Conservation (phyloP, 2,797 vertebrate species). For the Chromobotia macracanthus region DNA sequence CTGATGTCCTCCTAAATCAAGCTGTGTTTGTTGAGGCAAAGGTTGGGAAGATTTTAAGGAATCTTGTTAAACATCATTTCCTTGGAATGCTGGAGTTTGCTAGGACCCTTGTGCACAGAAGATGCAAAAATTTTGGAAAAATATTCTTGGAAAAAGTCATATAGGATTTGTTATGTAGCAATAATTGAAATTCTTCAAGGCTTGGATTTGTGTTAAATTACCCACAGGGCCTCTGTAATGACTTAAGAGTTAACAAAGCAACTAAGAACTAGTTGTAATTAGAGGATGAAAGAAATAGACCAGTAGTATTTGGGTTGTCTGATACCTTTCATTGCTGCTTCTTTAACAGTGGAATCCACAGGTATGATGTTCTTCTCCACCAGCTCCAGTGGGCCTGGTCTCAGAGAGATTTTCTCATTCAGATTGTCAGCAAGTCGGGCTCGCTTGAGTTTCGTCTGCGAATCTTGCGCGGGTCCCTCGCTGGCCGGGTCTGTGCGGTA, state of each 20-base stretch:
- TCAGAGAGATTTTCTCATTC: conserved; percentile 89
- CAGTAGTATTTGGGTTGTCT: background rate
- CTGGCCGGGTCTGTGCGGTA: conserved; percentile 78
- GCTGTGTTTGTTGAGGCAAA: conserved; percentile 49
- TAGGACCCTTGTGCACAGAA: conserved; percentile 2
- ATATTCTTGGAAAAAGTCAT: background rate
- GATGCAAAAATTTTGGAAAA: conserved; percentile 5
- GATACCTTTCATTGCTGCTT: conserved; percentile 86
- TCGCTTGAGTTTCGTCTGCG: conserved; percentile 89
- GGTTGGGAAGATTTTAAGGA: conserved; percentile 50
- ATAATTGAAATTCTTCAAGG: background rate
- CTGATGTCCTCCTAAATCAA: conserved; percentile 57
- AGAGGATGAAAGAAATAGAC: background rate
- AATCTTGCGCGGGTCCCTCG: conserved; percentile 80
- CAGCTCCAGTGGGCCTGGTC: conserved; percentile 89
- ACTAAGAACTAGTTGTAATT: background rate
- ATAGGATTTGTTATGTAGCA: background rate
- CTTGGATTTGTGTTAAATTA: conserved; percentile 32
- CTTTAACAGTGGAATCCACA: conserved; percentile 84
- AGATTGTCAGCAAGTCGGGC: conserved; percentile 87
- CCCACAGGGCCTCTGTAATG: background rate
- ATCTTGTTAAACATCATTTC: conserved; percentile 47
- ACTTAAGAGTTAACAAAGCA: background rate
- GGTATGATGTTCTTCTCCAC: conserved; percentile 93
- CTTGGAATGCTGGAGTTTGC: background rate